Base-by-base conservation (phyloP, 1,140 invertebrate species). In the Cecropterus lyciades region DNA sequence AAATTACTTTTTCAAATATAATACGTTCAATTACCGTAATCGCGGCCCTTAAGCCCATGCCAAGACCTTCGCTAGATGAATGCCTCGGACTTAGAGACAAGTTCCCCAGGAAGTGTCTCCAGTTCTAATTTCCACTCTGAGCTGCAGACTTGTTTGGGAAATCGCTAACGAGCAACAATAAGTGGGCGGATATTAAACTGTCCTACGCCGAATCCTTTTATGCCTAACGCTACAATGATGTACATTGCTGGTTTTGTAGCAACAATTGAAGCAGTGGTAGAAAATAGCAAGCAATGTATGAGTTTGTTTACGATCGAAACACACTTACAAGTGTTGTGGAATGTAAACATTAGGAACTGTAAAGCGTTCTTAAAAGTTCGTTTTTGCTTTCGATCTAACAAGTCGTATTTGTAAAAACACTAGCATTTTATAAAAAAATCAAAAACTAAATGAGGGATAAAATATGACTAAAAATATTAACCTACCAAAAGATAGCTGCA, bases 111-210 rank as follows among this genome's bases (percentile, higher is more conserved):
- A 60, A 60, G 15, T 24, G 30, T 48, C 27, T 33, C 15, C 43
- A 60, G 57, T n/a, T 15, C 45, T 60, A 60, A 60, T 60, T 60
- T 60, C 57, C 57, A 60, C 57, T 16, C 57, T 37, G 45, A 60
- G 45, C 43, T 49, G 45, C 57, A 60, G 57, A 60, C 43, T 45
- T 46, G 57, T 48, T 55, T 60, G 57, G 57, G 57, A 60, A 60
- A 48, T 48, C 57, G 45, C 45, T 60, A 60, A 60, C 57, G 57
- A 60, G 43, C 57, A 48, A 49, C 57, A 60, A 49, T 60, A 60
- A 17, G 45, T 48, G 57, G 49, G 17, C 57, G 57, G 57, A 60
- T 60, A 60, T 60, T 48, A 49, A 60, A 59, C 43, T 45, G 56
- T 59, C 42, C 56, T 46, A 16, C 9, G 20, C 11, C 16, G 52